phyloP scores from a whole-genome alignment of 2,113 vertebrate species.

The Prunella fulvescens region DNA sequence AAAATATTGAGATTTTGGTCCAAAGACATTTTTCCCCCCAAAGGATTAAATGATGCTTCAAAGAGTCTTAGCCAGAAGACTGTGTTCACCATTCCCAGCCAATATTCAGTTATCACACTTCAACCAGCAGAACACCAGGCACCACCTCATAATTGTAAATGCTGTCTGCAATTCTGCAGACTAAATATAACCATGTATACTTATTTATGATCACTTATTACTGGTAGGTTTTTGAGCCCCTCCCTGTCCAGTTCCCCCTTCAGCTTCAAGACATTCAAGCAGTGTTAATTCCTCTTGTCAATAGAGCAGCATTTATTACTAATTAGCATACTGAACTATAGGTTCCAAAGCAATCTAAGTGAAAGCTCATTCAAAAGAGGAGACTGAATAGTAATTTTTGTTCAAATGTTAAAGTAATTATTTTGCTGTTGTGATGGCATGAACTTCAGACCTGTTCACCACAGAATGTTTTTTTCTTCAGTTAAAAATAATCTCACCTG shows the following conservation, averaged over 20 bases:
- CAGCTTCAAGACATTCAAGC: background rate
- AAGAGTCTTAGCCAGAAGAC: background rate
- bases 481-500: background rate
- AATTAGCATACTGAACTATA: background rate
- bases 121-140: background rate
- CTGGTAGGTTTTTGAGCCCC: background rate
- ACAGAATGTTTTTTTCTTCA: background rate
- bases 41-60: background rate
- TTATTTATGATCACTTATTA: background rate
- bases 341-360: background rate
- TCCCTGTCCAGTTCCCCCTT: background rate
- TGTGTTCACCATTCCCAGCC: background rate
- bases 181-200: background rate
- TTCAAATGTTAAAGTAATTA: background rate
- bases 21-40: background rate
- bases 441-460: background rate
- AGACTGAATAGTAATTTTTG: background rate
- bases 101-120: background rate
- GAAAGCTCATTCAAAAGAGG: background rate
- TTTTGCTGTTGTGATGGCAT: background rate
- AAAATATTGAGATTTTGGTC: accelerated
- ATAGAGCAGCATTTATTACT: background rate
- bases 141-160: background rate
- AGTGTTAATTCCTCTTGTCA: background rate
- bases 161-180: background rate